These are phyloP conservation scores for Marronus borbonicus DNA, from an alignment of 2,888 invertebrate species.

Conservation along the genomic window DNA sequence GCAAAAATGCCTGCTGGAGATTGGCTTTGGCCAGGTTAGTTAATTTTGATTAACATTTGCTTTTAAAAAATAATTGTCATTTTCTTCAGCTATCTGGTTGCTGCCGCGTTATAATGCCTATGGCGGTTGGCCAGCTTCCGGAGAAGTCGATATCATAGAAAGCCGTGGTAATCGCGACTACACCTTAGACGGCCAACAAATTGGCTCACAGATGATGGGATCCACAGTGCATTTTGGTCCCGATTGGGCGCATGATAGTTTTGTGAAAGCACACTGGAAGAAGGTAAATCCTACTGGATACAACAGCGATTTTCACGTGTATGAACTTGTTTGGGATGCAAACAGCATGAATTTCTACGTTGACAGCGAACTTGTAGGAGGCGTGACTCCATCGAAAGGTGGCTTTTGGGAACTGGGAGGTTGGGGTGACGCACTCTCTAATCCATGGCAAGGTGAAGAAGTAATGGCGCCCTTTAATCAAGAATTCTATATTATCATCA, in stretches of 20 bases:
- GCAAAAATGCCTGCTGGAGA: slow-evolving; percentile 82
- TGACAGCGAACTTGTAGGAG: slow-evolving; percentile 73
- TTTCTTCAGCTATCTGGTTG: slow-evolving; percentile 77
- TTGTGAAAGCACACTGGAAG: slow-evolving; percentile 72
- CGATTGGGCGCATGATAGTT: slow-evolving; percentile 73
- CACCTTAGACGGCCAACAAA: slow-evolving; percentile 69
- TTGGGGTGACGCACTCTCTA: slow-evolving; percentile 71
- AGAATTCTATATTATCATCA: slow-evolving; percentile 78
- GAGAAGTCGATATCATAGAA: slow-evolving; percentile 82
- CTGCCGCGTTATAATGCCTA: slow-evolving; percentile 78
- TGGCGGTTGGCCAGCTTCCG: slow-evolving; percentile 81
- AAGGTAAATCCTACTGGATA: slow-evolving; percentile 68
- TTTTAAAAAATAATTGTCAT: not conserved
- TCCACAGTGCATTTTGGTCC: slow-evolving; percentile 82
- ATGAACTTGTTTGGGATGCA: slow-evolving; percentile 79
- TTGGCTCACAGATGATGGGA: slow-evolving; percentile 75
- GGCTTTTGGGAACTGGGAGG: slow-evolving; percentile 80
- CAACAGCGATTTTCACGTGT: slow-evolving; percentile 76
- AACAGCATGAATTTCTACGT: slow-evolving; percentile 71
- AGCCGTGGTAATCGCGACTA: slow-evolving; percentile 76
- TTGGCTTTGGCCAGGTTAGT: slow-evolving; percentile 77
- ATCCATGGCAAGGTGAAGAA: slow-evolving; percentile 74
- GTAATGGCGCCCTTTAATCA: slow-evolving; percentile 81
- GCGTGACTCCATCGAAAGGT: slow-evolving; percentile 71
- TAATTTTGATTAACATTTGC: not conserved